phyloP scores from a whole-genome alignment of 2,113 vertebrate species.

The Clarias macrocephalus region DNA sequence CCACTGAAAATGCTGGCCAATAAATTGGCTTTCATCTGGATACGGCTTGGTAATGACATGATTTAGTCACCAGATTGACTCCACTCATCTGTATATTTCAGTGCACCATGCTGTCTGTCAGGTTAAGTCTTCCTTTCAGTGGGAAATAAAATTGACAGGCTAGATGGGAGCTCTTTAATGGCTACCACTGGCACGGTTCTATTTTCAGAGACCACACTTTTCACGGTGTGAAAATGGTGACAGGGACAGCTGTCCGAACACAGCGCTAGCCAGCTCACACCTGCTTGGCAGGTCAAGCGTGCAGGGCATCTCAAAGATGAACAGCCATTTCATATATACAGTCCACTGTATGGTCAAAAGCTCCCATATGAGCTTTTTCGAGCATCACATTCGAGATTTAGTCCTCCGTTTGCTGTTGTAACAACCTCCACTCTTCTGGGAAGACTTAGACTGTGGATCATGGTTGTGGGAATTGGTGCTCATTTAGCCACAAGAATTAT shows the following conservation, averaged over 20 bases:
- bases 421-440: background rate
- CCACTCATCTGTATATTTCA: background rate
- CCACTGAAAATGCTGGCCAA: conserved; percentile 33
- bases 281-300: background rate
- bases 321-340: background rate
- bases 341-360: background rate
- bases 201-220: conserved; percentile 35
- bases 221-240: conserved; percentile 10
- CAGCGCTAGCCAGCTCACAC: background rate
- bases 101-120: conserved; percentile 2
- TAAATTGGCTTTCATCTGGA: conserved; percentile 55
- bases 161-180: conserved; percentile 1
- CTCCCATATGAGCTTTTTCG: background rate
- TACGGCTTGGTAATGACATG: conserved; percentile 31
- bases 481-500: background rate
- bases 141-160: conserved; percentile 16
- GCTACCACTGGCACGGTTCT: background rate
- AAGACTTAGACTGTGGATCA: background rate
- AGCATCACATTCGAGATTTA: background rate
- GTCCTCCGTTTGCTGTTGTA: background rate
- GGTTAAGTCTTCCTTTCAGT: conserved; percentile 12
- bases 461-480: background rate
- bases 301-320: conserved; percentile 3
- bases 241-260: conserved; percentile 20
- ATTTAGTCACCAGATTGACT: conserved; percentile 39